phyloP scores from a whole-genome alignment of 2,888 invertebrate species.

The Diaprepes abbreviatus region DNA sequence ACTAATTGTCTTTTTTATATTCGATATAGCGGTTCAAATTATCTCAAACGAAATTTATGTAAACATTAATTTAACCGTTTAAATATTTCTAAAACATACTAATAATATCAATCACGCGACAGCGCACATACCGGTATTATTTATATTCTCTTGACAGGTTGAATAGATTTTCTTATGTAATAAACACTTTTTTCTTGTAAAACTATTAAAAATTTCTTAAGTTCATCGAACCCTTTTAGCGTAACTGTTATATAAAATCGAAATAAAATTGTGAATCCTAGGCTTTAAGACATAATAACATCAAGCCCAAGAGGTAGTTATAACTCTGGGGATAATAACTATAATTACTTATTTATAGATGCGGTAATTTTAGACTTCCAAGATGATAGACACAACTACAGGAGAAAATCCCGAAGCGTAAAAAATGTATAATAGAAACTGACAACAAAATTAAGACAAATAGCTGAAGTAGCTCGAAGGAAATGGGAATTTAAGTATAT shows the following conservation, averaged over 20 bases:
- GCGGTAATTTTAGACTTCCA: constrained; percentile 23
- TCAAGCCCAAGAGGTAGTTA: constrained; percentile 24
- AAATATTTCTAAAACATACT: too few species aligned
- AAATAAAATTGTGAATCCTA: constrained; percentile 8
- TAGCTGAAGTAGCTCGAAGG: not conserved
- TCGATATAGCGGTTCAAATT: too few species aligned
- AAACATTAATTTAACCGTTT: too few species aligned
- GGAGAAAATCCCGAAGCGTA: constrained; percentile 13
- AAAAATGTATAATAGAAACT: constrained; percentile 11
- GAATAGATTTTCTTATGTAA: too few species aligned
- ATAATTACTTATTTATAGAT: constrained; percentile 38
- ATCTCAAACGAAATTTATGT: too few species aligned
- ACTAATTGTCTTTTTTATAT: too few species aligned
- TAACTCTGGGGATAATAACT: constrained; percentile 23
- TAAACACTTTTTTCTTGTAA: not conserved
- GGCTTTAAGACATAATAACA: not conserved
- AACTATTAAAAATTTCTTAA: not conserved
- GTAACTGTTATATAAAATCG: constrained; percentile 4
- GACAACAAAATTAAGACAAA: constrained; percentile 1
- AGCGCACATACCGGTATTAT: too few species aligned
- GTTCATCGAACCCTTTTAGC: constrained; percentile 2
- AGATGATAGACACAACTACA: constrained; percentile 12
- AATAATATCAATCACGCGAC: too few species aligned
- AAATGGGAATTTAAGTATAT: constrained; percentile 2
- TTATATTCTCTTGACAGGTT: too few species aligned